A percentile compares a stretch with the other conserved stretches of the same genome.
These are phyloP conservation scores for Urechis unicinctus DNA, from an alignment of 2,888 invertebrate species.

Conservation along the genomic window DNA sequence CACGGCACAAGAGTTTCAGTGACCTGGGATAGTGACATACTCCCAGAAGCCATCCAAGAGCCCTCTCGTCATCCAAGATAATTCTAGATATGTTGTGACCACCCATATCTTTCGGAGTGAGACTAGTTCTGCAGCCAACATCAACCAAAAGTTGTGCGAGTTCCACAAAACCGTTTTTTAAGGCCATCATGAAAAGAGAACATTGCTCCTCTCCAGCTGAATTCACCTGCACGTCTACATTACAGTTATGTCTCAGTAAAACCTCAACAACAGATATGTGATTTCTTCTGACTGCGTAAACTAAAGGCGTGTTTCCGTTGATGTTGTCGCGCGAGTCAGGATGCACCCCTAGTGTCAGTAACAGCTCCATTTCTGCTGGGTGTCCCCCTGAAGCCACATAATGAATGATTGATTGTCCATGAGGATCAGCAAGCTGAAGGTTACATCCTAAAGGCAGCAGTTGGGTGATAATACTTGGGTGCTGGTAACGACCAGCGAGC, in stretches of 20 bases:
- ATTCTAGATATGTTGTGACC: not conserved
- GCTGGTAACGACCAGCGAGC: conserved; percentile 9
- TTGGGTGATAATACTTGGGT: conserved; percentile 2
- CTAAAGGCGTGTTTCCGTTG: conserved; percentile 10
- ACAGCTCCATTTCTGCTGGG: not conserved
- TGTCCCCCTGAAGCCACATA: conserved; percentile 5
- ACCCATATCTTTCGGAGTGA: not conserved
- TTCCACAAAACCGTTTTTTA: conserved; percentile 5
- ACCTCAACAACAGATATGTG: conserved; percentile 2
- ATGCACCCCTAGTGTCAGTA: not conserved
- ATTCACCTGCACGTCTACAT: not conserved
- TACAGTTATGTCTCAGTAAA: conserved; percentile 7
- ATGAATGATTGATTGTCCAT: conserved; percentile 4
- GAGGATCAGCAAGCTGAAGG: conserved; percentile 1
- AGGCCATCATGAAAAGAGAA: conserved; percentile 3
- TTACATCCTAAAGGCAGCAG: conserved; percentile 4
- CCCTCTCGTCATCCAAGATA: not conserved
- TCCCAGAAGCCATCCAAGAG: conserved; percentile 1
- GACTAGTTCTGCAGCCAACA: conserved; percentile 4
- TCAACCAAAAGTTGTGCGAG: conserved; percentile 4
- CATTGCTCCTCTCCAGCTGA: conserved; percentile 1
- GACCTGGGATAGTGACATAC: not conserved
- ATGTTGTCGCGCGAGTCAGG: conserved; percentile 6
- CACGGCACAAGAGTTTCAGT: conserved; percentile 4
- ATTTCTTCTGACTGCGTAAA: conserved; percentile 6